Evolutionary conservation across 2,888 invertebrate genomes (phyloP), one percentile per base, ranked within the genome.

Genomic region (Campoplex nolae): DNA sequence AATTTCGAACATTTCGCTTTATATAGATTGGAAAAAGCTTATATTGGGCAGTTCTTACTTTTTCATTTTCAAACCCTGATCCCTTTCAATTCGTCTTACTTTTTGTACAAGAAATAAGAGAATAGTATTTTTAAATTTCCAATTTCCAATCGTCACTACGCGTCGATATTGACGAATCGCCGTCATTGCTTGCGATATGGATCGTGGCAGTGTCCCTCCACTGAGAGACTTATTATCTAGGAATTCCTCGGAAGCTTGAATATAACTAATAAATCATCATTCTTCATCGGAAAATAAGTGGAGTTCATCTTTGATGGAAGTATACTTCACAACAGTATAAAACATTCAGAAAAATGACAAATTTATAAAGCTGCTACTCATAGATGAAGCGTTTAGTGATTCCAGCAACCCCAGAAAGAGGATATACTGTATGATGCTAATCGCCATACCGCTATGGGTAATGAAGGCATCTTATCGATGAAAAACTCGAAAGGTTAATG

Each of bases 401-500:
- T 70, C 81, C 75, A 71, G 76, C 79, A 82, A 85, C 62, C 58
- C 38, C 23, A 28, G 38, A 42, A 42, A 8, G 42, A 0, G 51
- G 79, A 38, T 51, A 35, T 42, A 58, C 76, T 56, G 67, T 68
- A 56, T 42, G 74, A 23, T 68, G 75, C 45, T 77, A 62, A 84
- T 83, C 76, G 82, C 84, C 84, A 79, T 82, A 84, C 71, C 68
- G 74, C 45, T 38, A 62, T 83, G 83, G 84, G 85, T 54, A 74
- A 35, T 28, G 75, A 83, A 70, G 77, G 74, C 76, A 13, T 54
- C 90, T 88, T 86, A 84, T 86, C 88, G 88, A 84, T 86, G 85
- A 84, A 74, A 82, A 74, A 88, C 88, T 86, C 88, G 88, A 90
- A 89, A 91, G 92, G 91, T 92, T 92, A 90, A 92, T 90, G 91